These are phyloP conservation scores for Montipora efflorescens DNA, from an alignment of 64 coral and sea anemone species.

Conservation along the genomic window DNA sequence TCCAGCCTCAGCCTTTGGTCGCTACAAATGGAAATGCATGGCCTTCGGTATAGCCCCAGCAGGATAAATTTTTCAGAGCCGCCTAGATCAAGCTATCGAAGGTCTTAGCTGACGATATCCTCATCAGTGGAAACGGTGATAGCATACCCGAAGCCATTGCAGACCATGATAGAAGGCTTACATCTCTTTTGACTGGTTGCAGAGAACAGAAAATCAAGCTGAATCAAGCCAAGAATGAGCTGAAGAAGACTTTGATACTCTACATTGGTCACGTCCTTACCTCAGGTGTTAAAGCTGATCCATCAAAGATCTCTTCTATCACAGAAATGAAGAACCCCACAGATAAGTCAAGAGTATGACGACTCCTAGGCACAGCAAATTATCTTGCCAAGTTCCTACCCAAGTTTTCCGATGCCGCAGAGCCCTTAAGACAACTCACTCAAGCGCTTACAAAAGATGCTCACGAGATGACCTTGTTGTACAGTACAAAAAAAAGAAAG, in stretches of 20 bases:
- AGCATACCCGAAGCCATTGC: background rate
- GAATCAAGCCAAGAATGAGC: background rate
- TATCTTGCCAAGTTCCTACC: constrained; percentile 12
- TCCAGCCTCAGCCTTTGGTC: background rate
- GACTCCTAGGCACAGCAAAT: background rate
- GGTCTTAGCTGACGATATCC: constrained; percentile 10
- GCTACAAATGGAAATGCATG: background rate
- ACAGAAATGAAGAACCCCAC: background rate
- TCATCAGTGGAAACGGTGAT: background rate
- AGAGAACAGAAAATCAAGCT: background rate
- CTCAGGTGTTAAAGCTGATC: background rate
- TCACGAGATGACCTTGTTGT: background rate
- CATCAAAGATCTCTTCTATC: background rate
- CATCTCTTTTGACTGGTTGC: background rate
- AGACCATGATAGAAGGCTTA: background rate
- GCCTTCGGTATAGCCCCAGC: background rate
- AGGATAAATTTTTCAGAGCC: constrained; percentile 12
- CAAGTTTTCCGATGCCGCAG: background rate
- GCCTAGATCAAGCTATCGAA: constrained; percentile 15
- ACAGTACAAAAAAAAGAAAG: background rate
- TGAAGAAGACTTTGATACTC: background rate
- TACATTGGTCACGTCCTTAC: background rate
- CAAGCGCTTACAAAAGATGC: background rate
- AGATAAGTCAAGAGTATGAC: background rate
- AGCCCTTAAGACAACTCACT: background rate